Evolutionary conservation across 2,113 vertebrate species (phyloP).

Genomic region (Vidua chalybeata): DNA sequence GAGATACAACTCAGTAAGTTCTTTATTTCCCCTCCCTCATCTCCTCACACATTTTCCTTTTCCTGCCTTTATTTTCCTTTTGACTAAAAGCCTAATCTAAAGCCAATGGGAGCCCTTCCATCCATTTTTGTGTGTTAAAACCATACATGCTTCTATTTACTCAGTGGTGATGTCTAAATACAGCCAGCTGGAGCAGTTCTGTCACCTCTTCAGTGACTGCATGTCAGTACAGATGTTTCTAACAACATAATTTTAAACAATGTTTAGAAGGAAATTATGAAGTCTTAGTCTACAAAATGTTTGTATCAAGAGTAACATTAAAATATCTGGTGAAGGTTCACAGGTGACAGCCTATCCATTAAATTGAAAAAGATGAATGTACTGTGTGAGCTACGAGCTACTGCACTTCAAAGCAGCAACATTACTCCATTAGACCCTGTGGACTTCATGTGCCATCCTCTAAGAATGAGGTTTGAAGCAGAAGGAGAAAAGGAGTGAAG

Average conservation of each 20-base stretch:
- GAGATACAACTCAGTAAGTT: not conserved
- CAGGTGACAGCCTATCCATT: not conserved
- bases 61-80: not conserved
- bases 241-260: not conserved
- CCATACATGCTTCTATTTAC: not conserved
- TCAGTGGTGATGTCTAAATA: not conserved
- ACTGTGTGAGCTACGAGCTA: not conserved
- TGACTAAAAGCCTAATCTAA: not conserved
- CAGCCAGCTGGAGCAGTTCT: not conserved
- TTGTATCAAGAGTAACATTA: not conserved
- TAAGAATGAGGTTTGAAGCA: not conserved
- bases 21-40: not conserved
- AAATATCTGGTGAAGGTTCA: not conserved
- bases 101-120: not conserved
- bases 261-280: not conserved
- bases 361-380: not conserved
- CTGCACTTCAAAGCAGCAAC: not conserved
- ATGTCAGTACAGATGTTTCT: not conserved
- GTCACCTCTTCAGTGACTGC: not conserved
- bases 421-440: not conserved
- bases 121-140: not conserved
- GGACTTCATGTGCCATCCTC: not conserved
- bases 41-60: not conserved
- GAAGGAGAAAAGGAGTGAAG: not conserved
- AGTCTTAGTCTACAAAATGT: not conserved